Base-by-base conservation (phyloP, 2,113 vertebrate species). In the Misgurnus anguillicaudatus region DNA sequence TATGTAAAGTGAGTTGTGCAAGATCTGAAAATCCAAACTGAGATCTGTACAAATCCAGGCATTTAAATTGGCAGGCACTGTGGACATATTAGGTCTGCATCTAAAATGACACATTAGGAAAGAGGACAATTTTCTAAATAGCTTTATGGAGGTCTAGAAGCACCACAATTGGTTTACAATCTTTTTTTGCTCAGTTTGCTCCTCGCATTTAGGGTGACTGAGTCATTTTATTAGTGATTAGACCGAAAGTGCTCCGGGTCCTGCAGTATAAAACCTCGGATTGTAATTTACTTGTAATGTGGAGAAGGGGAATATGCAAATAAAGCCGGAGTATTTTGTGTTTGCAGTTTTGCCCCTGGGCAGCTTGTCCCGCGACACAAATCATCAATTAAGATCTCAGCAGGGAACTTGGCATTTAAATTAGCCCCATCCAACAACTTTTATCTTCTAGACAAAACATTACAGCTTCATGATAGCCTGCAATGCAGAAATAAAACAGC, bases 341-440 rank as follows among this genome's bases (percentile, higher is more conserved):
- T 89, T 82, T 87, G 77, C 80, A 86, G 86, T 90, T 85, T 81
- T 90, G 89, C 89, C 92, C 90, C 89, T 14, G 78, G 91, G 92
- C 90, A 91, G 89, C 87, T 89, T 90, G 89, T 92, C 93, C 92
- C 92, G 91, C 88, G 90, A 94, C 90, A 93, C 92, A 92, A 92
- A 92, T 93, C 91, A 92, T 91, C 91, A 94, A 93, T 93, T 93
- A 93, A 89, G 89, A 91, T 92, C 92, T 87, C 92, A 93, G 92
- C 91, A 88, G 91, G 92, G 82, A 87, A 89, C 85, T 79, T 84
- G 79, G 74, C 89, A 88, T 91, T 90, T 90, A 90, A 93, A 92
- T 92, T 91, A 89, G 85, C 87, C 88, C 89, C 82, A 85, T 88
- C 86, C 80, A 39, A 64, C 70, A 83, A 83, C 75, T 81, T 73